These are phyloP conservation scores for Cephonodes hylas DNA, from an alignment of 2,888 invertebrate species.

Conservation along the genomic window DNA sequence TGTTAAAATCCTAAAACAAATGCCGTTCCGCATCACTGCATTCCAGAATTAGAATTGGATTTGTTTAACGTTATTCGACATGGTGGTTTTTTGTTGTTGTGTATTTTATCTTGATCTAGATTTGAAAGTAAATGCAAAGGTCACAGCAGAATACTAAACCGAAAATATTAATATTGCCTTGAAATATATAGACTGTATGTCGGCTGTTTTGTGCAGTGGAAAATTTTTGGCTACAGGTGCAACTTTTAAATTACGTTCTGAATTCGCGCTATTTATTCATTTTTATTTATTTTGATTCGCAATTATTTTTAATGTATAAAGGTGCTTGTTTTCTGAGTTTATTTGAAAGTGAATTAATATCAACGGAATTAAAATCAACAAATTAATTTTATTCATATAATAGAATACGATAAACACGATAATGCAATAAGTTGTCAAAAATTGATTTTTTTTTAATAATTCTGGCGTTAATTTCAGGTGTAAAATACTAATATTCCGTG, in stretches of 20 bases:
- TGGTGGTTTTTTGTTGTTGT: slow-evolving; percentile 24
- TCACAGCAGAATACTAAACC: slow-evolving; percentile 24
- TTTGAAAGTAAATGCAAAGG: slow-evolving; percentile 39
- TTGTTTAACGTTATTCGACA: slow-evolving; percentile 26
- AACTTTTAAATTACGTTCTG: not conserved
- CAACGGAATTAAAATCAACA: too few species aligned
- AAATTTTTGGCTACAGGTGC: slow-evolving; percentile 4
- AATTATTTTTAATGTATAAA: too few species aligned
- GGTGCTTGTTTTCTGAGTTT: too few species aligned
- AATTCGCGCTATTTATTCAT: not conserved
- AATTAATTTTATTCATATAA: too few species aligned
- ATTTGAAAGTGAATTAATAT: too few species aligned
- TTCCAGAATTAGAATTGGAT: slow-evolving; percentile 8
- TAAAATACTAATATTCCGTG: too few species aligned
- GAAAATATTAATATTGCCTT: slow-evolving; percentile 23
- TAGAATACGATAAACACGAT: too few species aligned
- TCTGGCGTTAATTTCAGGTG: too few species aligned
- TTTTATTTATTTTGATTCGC: not conserved
- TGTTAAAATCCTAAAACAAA: not conserved
- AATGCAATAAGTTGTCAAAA: too few species aligned
- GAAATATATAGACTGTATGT: slow-evolving; percentile 13
- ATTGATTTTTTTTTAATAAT: too few species aligned
- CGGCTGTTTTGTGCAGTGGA: slow-evolving; percentile 16
- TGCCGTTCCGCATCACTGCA: slow-evolving; percentile 6
- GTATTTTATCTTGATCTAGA: slow-evolving; percentile 31